phyloP scores from a whole-genome alignment of 2,113 vertebrate genomes.

The Stomatorhinus ivindoensis region DNA sequence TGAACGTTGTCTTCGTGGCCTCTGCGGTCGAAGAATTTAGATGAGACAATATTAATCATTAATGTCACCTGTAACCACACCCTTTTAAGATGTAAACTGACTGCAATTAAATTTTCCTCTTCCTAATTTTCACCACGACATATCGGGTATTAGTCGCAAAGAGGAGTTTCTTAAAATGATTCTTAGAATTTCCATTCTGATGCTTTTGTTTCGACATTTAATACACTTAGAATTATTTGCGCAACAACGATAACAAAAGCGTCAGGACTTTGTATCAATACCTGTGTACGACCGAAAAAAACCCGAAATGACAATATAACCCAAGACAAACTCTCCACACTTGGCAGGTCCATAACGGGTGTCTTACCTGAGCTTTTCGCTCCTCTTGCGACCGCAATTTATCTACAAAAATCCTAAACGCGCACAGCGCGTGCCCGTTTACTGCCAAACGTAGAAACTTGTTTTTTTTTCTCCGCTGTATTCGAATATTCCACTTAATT shows the following conservation, averaged over 20 bases:
- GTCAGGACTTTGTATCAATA: neutral
- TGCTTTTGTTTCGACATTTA: neutral
- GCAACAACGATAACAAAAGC: neutral
- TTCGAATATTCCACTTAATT: neutral
- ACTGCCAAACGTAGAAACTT: neutral
- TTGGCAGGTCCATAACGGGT: neutral
- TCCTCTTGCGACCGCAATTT: neutral
- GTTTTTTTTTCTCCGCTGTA: neutral
- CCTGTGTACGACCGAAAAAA: neutral
- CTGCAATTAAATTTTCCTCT: neutral
- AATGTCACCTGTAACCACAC: constrained; percentile 3
- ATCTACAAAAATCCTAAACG: neutral
- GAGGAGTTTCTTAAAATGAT: neutral
- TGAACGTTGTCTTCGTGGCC: neutral
- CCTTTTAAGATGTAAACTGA: neutral
- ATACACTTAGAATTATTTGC: neutral
- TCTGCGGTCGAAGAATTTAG: neutral
- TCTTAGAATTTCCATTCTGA: neutral
- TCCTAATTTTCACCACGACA: neutral
- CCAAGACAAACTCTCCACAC: neutral
- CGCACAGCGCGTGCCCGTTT: neutral
- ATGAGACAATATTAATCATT: neutral
- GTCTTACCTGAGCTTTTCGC: neutral
- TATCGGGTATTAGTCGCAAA: neutral
- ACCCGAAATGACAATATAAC: neutral